phyloP scores from a whole-genome alignment of 2,888 invertebrate genomes.

The Leucozona laternaria region DNA sequence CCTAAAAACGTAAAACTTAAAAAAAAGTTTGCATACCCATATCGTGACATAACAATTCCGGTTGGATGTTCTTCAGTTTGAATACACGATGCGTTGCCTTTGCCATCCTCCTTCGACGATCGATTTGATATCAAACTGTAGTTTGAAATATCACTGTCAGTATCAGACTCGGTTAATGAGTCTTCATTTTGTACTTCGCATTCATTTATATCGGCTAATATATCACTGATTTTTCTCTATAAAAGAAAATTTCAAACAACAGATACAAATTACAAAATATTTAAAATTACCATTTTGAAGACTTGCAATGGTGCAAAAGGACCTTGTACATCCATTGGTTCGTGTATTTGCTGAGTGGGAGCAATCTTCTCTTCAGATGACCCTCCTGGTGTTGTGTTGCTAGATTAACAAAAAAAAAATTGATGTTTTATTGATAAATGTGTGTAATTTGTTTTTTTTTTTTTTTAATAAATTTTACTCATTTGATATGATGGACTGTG shows the following conservation, averaged over 20 bases:
- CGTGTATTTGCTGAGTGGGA: not conserved
- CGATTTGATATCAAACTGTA: constrained; percentile 79
- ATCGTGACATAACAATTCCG: constrained; percentile 90
- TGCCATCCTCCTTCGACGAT: constrained; percentile 78
- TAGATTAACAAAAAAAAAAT: not conserved
- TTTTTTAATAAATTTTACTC: not conserved
- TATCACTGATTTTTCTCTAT: constrained; percentile 73
- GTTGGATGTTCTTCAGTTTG: constrained; percentile 87
- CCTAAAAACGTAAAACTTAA: not conserved
- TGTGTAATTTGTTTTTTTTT: not conserved
- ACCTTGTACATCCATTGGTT: not conserved
- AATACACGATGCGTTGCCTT: constrained; percentile 22
- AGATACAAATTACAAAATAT: no score
- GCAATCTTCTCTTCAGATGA: not conserved
- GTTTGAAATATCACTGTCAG: constrained; percentile 77
- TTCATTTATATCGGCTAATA: constrained; percentile 78
- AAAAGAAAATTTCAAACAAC: not conserved
- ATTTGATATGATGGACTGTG: not conserved
- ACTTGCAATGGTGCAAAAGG: not conserved
- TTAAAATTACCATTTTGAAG: not conserved
- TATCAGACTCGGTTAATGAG: constrained; percentile 69
- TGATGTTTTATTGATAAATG: not conserved
- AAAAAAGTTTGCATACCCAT: constrained; percentile 84
- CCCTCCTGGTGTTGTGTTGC: not conserved
- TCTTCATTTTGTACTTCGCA: constrained; percentile 74